These are phyloP conservation scores for Arenicola marina DNA, from an alignment of 2,888 invertebrate genomes.

Conservation along the genomic window DNA sequence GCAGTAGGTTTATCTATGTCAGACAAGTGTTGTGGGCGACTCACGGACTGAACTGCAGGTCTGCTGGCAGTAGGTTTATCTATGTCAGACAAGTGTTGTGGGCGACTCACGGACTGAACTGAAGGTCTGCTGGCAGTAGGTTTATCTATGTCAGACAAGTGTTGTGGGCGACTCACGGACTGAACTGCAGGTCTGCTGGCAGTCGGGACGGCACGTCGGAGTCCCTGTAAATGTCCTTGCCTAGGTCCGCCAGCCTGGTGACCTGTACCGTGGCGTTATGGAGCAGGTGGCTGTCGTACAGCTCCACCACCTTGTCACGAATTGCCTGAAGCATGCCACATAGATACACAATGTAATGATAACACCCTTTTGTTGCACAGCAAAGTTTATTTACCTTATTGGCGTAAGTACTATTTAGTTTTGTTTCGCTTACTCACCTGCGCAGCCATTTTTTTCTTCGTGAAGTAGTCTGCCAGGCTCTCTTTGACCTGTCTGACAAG, in stretches of 20 bases:
- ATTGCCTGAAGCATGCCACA: slow-evolving; percentile 43
- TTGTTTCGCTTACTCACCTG: too few relatives aligned
- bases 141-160: too few relatives aligned
- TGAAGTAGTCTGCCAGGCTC: slow-evolving; percentile 54
- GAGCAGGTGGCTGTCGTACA: slow-evolving; percentile 41
- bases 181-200: slow-evolving; percentile 50
- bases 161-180: slow-evolving; percentile 59
- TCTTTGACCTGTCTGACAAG: slow-evolving; percentile 54
- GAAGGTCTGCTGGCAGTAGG: too few relatives aligned
- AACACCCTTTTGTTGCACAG: too few relatives aligned
- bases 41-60: too few relatives aligned
- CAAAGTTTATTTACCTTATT: too few relatives aligned
- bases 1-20: too few relatives aligned
- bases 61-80: too few relatives aligned
- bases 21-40: too few relatives aligned
- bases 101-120: too few relatives aligned
- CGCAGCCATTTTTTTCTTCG: slow-evolving; percentile 56
- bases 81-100: too few relatives aligned
- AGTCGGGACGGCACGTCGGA: slow-evolving; percentile 59
- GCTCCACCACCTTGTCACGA: slow-evolving; percentile 48
- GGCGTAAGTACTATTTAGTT: too few relatives aligned
- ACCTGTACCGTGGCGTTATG: slow-evolving; percentile 33
- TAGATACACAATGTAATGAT: neutral
- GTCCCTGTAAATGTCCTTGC: slow-evolving; percentile 51
- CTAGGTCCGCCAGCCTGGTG: slow-evolving; percentile 41